A percentile compares a stretch with the other conserved stretches of the same genome.
phyloP scores from a whole-genome alignment of 2,113 vertebrate genomes.

The Mastomys natalensis region DNA sequence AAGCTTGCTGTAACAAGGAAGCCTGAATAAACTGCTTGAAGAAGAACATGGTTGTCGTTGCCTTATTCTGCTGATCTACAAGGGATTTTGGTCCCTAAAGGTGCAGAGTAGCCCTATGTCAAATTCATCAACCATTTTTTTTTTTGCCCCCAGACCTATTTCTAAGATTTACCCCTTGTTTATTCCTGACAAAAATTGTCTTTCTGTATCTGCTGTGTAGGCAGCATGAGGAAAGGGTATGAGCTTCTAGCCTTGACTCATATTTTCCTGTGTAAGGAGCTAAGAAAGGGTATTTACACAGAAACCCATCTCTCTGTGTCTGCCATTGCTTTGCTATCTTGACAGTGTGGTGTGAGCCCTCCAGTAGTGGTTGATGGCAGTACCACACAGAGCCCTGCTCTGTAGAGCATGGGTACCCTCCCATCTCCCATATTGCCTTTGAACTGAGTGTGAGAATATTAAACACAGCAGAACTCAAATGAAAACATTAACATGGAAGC shows the following conservation, averaged over 20 bases:
- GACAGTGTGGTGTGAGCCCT: not conserved
- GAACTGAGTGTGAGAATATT: constrained; percentile 13
- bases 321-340: not conserved
- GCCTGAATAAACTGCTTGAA: no score
- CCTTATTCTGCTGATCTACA: no score
- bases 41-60: no score
- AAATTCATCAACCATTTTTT: not conserved
- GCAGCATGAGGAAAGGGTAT: not conserved
- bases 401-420: not conserved
- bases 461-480: constrained; percentile 26
- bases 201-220: not conserved
- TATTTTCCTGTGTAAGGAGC: not conserved
- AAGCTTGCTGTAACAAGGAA: no score
- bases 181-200: not conserved
- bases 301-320: not conserved
- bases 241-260: not conserved
- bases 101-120: not conserved
- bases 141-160: not conserved
- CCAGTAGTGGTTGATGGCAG: not conserved
- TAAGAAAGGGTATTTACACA: not conserved
- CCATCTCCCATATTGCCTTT: not conserved
- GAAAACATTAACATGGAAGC: constrained; percentile 17
- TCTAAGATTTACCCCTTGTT: not conserved
- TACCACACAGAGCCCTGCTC: not conserved
- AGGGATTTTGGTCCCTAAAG: not conserved